Percentiles rank a stretch among this genome's conserved stretches.
Conservation (phyloP, 2,888 invertebrate species). For the Camptogramma bilineatum region DNA sequence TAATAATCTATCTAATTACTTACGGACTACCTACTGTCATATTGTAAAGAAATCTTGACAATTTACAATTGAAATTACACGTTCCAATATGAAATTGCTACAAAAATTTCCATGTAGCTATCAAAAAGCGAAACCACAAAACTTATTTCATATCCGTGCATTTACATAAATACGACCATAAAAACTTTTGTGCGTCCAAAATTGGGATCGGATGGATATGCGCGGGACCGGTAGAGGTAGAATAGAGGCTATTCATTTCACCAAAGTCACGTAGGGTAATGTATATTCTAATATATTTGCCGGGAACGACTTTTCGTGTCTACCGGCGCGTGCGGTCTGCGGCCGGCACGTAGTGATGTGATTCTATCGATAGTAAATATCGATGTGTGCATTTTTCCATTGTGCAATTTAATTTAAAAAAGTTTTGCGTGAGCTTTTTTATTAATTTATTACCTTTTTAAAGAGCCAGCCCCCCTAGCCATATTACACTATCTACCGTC, state of each 20-base stretch:
- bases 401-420: no score
- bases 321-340: slow-evolving; percentile 82
- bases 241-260: slow-evolving; percentile 72
- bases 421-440: no score
- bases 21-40: neutral
- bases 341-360: slow-evolving; percentile 64
- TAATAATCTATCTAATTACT: no score
- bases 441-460: no score
- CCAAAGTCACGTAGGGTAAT: slow-evolving; percentile 82
- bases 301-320: slow-evolving; percentile 83
- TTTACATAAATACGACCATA: slow-evolving; percentile 41
- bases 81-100: slow-evolving; percentile 7
- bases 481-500: no score
- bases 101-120: neutral
- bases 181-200: slow-evolving; percentile 36
- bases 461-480: no score
- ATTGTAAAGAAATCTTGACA: neutral
- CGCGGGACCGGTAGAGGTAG: slow-evolving; percentile 53
- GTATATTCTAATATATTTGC: slow-evolving; percentile 86
- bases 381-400: slow-evolving; percentile 13
- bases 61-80: neutral
- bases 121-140: slow-evolving; percentile 19
- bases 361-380: slow-evolving; percentile 38
- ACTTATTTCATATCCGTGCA: slow-evolving; percentile 26
- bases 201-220: slow-evolving; percentile 46